phyloP scores from a whole-genome alignment of 2,113 vertebrate species.

The Eira barbara region DNA sequence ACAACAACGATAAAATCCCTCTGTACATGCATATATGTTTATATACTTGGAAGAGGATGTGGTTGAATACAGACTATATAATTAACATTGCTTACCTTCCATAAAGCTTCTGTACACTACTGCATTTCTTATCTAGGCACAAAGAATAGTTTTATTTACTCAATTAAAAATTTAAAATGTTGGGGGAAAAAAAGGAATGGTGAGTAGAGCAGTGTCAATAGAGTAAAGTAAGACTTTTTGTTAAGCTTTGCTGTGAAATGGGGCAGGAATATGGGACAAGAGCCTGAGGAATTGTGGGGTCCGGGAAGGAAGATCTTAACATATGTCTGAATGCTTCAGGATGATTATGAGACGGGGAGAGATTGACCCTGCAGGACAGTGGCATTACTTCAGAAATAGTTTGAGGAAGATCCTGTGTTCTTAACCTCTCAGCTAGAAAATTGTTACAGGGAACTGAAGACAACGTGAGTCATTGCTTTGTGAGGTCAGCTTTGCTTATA shows the following conservation, averaged over 20 bases:
- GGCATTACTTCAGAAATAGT: not conserved
- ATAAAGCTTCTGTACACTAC: not conserved
- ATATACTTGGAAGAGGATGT: not conserved
- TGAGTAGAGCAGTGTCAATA: not conserved
- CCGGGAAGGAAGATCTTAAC: not conserved
- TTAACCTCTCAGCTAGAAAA: not conserved
- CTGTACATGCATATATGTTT: not conserved
- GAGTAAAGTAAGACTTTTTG: not conserved
- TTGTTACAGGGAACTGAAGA: not conserved
- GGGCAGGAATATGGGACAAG: not conserved
- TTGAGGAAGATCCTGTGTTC: not conserved
- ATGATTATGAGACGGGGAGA: not conserved
- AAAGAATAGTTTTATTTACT: not conserved
- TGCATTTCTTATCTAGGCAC: not conserved
- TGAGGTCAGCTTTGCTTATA: not conserved
- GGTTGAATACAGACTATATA: not conserved
- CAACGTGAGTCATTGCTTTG: not conserved
- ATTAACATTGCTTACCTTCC: not conserved
- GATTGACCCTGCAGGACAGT: not conserved
- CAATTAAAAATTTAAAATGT: not conserved
- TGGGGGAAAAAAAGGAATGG: not conserved
- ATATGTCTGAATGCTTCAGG: not conserved
- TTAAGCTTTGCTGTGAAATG: not conserved
- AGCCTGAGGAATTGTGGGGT: not conserved
- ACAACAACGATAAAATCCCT: not conserved